A percentile compares a stretch with the other conserved stretches of the same genome.
Evolutionary conservation across 2,888 invertebrate genomes (phyloP).

Genomic region (Vesta saturnalis): DNA sequence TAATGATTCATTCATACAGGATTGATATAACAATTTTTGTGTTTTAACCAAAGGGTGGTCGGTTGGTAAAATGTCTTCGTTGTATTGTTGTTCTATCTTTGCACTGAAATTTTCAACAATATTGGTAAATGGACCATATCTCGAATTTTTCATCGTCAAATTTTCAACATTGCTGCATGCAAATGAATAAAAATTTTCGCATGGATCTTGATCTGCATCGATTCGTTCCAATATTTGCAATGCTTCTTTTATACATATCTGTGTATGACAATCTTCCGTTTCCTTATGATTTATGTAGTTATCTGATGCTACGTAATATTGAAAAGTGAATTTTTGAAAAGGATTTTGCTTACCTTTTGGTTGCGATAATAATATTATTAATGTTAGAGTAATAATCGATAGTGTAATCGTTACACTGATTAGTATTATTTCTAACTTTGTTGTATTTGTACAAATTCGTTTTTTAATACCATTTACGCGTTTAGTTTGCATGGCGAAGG

Average conservation of each 20-base stretch:
- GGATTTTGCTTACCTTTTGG: conserved; percentile 7
- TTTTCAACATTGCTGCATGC: conserved; percentile 17
- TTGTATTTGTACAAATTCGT: background rate
- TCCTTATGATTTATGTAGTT: background rate
- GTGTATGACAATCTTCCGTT: background rate
- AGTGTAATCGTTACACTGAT: background rate
- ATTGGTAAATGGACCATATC: background rate
- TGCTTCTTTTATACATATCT: conserved; percentile 76
- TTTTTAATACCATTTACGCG: background rate
- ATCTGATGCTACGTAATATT: background rate
- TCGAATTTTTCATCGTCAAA: background rate
- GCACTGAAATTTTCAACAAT: background rate
- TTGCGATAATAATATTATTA: conserved; percentile 9
- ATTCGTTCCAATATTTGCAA: conserved; percentile 73
- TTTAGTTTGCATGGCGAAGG: background rate
- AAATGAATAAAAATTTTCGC: conserved; percentile 75
- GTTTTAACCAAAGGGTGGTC: conserved; percentile 17
- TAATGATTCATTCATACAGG: conserved; percentile 44
- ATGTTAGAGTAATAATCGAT: conserved; percentile 1
- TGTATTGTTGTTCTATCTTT: background rate
- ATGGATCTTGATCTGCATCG: conserved; percentile 74
- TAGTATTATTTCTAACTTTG: conserved; percentile 8
- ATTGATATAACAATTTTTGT: conserved; percentile 39
- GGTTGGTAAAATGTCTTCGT: background rate
- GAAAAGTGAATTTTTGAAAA: conserved; percentile 2